These are phyloP conservation scores for Griposia aprilina DNA, from an alignment of 2,888 invertebrate species.

Conservation along the genomic window DNA sequence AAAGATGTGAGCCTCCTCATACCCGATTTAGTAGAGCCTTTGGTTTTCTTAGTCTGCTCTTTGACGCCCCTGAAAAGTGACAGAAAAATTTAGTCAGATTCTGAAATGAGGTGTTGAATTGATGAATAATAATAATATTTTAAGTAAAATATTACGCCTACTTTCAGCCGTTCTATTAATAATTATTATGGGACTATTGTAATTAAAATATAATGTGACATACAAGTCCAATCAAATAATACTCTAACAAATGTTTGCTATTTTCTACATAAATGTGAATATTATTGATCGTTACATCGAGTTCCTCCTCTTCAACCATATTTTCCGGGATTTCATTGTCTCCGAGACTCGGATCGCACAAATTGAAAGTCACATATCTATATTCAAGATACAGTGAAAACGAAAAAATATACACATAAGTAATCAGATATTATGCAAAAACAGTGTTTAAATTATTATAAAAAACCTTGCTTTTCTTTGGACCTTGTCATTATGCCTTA, in stretches of 20 bases:
- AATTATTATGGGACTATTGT: neutral
- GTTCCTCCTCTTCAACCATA: constrained; percentile 27
- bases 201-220: neutral
- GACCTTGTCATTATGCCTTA: constrained; percentile 36
- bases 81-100: constrained; percentile 28
- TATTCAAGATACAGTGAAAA: constrained; percentile 4
- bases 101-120: neutral
- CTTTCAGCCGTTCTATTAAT: neutral
- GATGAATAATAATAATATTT: constrained; percentile 5
- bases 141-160: constrained; percentile 15
- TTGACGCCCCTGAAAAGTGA: constrained; percentile 85
- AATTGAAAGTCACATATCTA: constrained; percentile 49
- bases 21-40: constrained; percentile 84
- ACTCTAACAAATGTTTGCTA: neutral
- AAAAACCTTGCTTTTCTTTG: constrained; percentile 1
- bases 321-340: constrained; percentile 34
- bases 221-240: neutral
- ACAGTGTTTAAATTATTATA: constrained; percentile 7
- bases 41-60: constrained; percentile 88
- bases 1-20: constrained; percentile 86
- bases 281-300: constrained; percentile 34
- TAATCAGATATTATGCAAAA: neutral
- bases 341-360: constrained; percentile 25
- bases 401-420: constrained; percentile 3
- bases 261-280: constrained; percentile 12